Percentiles rank a stretch among this genome's conserved stretches.
These are phyloP conservation scores for Drosophila nigricruria DNA, from an alignment of 2,888 invertebrate genomes.

Conservation along the genomic window DNA sequence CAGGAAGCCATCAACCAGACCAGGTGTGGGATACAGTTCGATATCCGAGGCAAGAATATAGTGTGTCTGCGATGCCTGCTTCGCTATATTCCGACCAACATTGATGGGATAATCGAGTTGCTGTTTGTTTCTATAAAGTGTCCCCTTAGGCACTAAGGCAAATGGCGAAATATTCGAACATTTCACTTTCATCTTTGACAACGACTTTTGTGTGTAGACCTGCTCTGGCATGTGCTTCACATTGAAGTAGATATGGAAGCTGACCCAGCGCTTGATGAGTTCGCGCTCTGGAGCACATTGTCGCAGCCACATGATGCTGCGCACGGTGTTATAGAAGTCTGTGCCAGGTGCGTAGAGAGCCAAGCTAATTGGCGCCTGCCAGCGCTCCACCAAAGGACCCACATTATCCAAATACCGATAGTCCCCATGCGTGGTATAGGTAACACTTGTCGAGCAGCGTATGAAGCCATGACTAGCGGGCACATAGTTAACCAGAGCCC, in stretches of 20 bases:
- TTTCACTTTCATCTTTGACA: conserved; percentile 42
- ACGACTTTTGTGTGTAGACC: conserved; percentile 48
- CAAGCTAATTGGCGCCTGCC: conserved; percentile 89
- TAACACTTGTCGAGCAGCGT: conserved; percentile 31
- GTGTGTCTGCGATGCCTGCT: conserved; percentile 91
- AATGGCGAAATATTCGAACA: conserved; percentile 57
- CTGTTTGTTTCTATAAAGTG: conserved; percentile 86
- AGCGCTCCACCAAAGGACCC: conserved; percentile 87
- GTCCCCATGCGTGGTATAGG: conserved; percentile 57
- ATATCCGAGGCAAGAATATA: conserved; percentile 93
- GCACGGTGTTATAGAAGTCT: conserved; percentile 87
- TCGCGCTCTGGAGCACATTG: conserved; percentile 86
- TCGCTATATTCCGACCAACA: conserved; percentile 93
- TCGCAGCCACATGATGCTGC: conserved; percentile 87
- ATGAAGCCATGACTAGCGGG: conserved; percentile 36
- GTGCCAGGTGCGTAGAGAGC: conserved; percentile 88
- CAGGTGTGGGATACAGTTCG: conserved; percentile 93
- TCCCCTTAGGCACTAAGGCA: rapidly evolving
- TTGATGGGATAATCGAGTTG: conserved; percentile 93
- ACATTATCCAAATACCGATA: conserved; percentile 51
- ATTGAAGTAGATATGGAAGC: conserved; percentile 88
- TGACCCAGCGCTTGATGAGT: conserved; percentile 86
- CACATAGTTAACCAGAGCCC: conserved; percentile 52
- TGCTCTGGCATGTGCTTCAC: conserved; percentile 86
- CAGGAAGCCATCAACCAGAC: conserved; percentile 90